These are phyloP conservation scores for Sminthurinus aureus DNA, from an alignment of 2,888 invertebrate species.

Conservation along the genomic window DNA sequence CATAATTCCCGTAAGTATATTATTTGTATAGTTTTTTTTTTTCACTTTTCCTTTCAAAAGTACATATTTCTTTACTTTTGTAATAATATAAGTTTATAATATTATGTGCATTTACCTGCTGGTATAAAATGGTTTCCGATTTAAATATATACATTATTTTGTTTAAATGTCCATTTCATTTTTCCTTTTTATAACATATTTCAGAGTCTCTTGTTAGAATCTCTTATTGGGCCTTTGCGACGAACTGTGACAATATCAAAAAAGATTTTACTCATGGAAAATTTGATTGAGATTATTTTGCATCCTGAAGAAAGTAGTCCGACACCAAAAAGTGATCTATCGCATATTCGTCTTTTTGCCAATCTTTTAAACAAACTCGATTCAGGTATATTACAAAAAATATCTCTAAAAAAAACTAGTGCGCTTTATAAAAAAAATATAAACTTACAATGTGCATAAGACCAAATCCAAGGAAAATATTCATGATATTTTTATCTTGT, in stretches of 20 bases:
- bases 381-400: slow-evolving; percentile 27
- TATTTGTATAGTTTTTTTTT: neutral
- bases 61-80: neutral
- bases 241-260: slow-evolving; percentile 51
- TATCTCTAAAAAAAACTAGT: too few relatives aligned
- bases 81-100: neutral
- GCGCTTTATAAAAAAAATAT: neutral
- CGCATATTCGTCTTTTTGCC: slow-evolving; percentile 57
- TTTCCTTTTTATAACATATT: too few relatives aligned
- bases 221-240: slow-evolving; percentile 56
- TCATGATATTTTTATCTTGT: neutral
- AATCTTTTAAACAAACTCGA: slow-evolving; percentile 63
- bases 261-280: slow-evolving; percentile 49
- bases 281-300: slow-evolving; percentile 44
- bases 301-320: neutral
- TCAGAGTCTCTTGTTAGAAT: slow-evolving; percentile 60
- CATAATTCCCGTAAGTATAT: slow-evolving; percentile 35
- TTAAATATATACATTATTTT: neutral
- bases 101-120: neutral
- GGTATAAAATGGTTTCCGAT: too few relatives aligned
- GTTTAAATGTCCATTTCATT: too few relatives aligned
- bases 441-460: neutral
- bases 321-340: slow-evolving; percentile 24
- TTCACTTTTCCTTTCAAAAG: too few relatives aligned
- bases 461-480: too few relatives aligned